Percentiles rank a stretch among this genome's conserved stretches.
These are phyloP conservation scores for Oryzias melastigma DNA, from an alignment of 2,113 vertebrate genomes.

Conservation along the genomic window DNA sequence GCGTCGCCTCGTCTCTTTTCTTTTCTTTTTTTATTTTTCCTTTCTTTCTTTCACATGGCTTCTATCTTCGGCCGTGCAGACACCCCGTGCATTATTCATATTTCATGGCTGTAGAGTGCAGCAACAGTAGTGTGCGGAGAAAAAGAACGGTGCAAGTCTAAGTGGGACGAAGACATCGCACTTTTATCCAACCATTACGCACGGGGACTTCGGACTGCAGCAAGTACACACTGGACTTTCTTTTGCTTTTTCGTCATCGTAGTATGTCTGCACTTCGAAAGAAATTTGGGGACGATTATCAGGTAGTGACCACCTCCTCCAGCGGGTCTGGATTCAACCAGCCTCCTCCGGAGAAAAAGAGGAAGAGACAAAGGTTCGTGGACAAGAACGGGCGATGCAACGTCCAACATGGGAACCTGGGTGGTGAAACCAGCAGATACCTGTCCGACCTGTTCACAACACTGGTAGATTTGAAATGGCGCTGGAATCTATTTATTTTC, in stretches of 20 bases:
- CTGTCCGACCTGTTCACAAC: slow-evolving; percentile 98
- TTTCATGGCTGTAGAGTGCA: slow-evolving; percentile 67
- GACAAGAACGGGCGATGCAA: slow-evolving; percentile 99
- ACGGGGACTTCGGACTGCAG: slow-evolving; percentile 54
- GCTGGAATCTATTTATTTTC: slow-evolving; percentile 99
- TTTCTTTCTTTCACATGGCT: slow-evolving; percentile 41
- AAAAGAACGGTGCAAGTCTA: slow-evolving; percentile 63
- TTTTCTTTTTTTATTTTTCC: slow-evolving; percentile 1
- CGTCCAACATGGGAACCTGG: slow-evolving; percentile 98
- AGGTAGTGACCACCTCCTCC: slow-evolving; percentile 97
- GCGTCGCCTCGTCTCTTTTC: slow-evolving; percentile 18
- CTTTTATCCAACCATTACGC: slow-evolving; percentile 65
- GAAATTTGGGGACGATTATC: slow-evolving; percentile 98
- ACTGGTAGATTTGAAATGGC: slow-evolving; percentile 98
- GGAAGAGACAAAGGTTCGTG: slow-evolving; percentile 96
- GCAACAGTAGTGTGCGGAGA: slow-evolving; percentile 54
- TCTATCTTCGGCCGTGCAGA: slow-evolving; percentile 30
- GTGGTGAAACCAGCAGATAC: slow-evolving; percentile 95
- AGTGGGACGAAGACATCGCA: slow-evolving; percentile 55
- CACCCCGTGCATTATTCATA: slow-evolving; percentile 43
- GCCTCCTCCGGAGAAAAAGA: slow-evolving; percentile 85
- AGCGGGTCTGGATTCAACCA: slow-evolving; percentile 88
- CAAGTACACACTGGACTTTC: slow-evolving; percentile 51
- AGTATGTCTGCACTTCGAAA: slow-evolving; percentile 97
- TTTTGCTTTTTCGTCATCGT: slow-evolving; percentile 60